Base-by-base conservation (phyloP, 2,113 vertebrate genomes). In the Campylomormyrus numenius region DNA sequence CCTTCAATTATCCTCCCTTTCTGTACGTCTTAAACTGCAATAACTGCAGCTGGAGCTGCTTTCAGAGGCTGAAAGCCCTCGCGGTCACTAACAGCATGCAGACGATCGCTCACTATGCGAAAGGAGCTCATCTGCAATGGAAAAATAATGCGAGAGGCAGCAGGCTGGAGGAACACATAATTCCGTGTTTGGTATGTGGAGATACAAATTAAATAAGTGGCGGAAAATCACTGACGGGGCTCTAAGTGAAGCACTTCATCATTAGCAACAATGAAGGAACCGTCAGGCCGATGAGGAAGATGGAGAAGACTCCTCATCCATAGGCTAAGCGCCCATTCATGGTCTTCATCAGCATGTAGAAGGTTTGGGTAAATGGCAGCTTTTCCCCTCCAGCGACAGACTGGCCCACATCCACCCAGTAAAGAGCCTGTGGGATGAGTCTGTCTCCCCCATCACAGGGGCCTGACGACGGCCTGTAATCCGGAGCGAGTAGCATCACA, bases 111-210 rank as follows among this genome's bases (percentile, higher is more conserved):
- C 31, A 21, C n/a, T 70, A 21, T 83, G 31, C 58, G 88, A 58
- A 74, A 15, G 0, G 46, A 46, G 87, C 86, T 92, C 90, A 90
- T 92, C 90, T 89, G 80, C 89, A 90, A 91, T 91, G 86, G 62
- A 85, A 90, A 89, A 91, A 83, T 89, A 42, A 90, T 90, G 90
- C 5, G 89, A 48, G 87, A 52, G 86, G 58, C 27, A 42, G 27
- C 31, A 39, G 35, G 13, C 13, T 42, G 4, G 1, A 15, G 8
- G 3, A 31, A 2, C 13, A 19, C 15, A 39, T 19, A 1, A 2
- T 8, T 6, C 15, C 31, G 0, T 31, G 9, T 70, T 77, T 1
- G 27, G 9, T 8, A 19, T 15, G 31, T 77, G 74, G 17, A 35
- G 74, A 39, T 77, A 15, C 74, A 77, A 77, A 77, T 77, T 2